Conservation (phyloP, 92 coral and sea anemone genomes). For the Siderastrea siderea region DNA sequence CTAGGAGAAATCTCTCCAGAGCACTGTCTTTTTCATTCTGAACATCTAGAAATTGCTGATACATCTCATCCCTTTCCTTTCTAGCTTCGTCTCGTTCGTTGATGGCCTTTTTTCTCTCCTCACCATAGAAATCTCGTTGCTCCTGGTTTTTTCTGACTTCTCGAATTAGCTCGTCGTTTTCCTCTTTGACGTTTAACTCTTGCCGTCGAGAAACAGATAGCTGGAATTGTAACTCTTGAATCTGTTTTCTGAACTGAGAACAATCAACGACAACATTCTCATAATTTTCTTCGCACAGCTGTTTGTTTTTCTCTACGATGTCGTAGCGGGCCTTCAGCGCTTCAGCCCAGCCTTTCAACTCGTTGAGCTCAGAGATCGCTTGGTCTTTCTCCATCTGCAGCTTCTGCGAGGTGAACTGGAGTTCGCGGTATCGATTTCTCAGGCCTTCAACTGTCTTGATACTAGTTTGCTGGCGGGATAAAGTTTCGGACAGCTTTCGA, state of each 20-base stretch:
- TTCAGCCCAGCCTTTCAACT: conserved; percentile 84
- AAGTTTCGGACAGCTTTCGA: conserved; percentile 75
- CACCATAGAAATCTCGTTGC: conserved; percentile 81
- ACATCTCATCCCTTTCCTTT: conserved; percentile 75
- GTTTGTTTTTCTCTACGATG: conserved; percentile 78
- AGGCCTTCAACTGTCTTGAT: conserved; percentile 68
- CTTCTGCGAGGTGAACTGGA: conserved; percentile 66
- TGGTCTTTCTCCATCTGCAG: conserved; percentile 78
- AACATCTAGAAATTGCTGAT: conserved; percentile 71
- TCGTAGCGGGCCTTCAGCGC: conserved; percentile 88
- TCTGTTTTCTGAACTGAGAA: conserved; percentile 72
- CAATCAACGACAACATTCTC: conserved; percentile 75
- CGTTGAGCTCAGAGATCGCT: conserved; percentile 68
- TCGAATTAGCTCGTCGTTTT: conserved; percentile 71
- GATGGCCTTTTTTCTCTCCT: conserved; percentile 77
- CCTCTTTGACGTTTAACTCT: conserved; percentile 66
- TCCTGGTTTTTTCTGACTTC: conserved; percentile 68
- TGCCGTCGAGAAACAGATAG: conserved; percentile 60
- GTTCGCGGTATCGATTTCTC: conserved; percentile 69
- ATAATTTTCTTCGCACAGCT: conserved; percentile 77
- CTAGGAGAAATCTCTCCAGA: conserved; percentile 69
- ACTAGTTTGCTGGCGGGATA: conserved; percentile 77
- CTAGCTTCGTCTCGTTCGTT: conserved; percentile 82
- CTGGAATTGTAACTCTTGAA: conserved; percentile 75
- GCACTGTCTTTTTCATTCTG: conserved; percentile 71